A percentile compares a stretch with the other conserved stretches of the same genome.
These are phyloP conservation scores for Heliconius sara DNA, from an alignment of 2,888 invertebrate species.

Conservation along the genomic window DNA sequence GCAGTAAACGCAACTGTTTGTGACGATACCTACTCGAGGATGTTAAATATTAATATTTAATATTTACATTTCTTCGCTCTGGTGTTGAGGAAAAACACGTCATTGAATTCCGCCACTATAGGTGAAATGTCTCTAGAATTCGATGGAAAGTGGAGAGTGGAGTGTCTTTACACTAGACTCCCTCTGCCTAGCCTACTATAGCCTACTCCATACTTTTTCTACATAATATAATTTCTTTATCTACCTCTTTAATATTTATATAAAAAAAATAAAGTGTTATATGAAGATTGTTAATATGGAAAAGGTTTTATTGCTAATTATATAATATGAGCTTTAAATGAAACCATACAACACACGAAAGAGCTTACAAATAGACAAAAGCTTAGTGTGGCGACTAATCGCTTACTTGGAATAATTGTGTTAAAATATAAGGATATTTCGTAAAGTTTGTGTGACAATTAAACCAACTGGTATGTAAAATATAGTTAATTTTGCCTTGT, in stretches of 20 bases:
- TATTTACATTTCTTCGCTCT: too few species aligned
- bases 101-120: too few species aligned
- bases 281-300: not conserved
- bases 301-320: conserved; percentile 10
- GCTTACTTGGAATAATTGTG: conserved; percentile 13
- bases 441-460: not conserved
- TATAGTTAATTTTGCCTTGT: not conserved
- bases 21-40: too few species aligned
- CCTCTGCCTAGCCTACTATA: too few species aligned
- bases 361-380: conserved; percentile 11
- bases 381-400: conserved; percentile 21
- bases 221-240: not conserved
- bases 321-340: conserved; percentile 13
- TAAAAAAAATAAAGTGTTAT: not conserved
- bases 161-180: too few species aligned
- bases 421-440: conserved; percentile 18
- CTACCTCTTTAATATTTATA: not conserved
- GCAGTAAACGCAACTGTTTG: too few species aligned
- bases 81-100: too few species aligned
- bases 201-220: too few species aligned
- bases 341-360: conserved; percentile 8
- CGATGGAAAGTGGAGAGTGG: too few species aligned
- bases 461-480: not conserved
- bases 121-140: too few species aligned
- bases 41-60: too few species aligned